phyloP scores from a whole-genome alignment of 1,140 invertebrate species.

The Pogonus chalceus region DNA sequence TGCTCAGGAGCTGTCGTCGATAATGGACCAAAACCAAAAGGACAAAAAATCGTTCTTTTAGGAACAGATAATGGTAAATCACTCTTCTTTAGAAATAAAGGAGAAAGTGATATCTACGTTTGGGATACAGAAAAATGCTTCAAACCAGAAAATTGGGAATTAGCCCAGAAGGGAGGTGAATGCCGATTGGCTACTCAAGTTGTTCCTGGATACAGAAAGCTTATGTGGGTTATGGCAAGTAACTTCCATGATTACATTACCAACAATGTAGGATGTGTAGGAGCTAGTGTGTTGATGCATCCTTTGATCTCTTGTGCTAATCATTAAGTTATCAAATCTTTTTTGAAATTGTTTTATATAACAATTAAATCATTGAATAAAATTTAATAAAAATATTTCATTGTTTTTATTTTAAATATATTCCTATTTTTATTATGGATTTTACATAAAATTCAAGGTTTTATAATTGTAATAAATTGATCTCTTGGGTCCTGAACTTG shows the following conservation, averaged over 20 bases:
- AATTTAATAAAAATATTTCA: conserved; percentile 2
- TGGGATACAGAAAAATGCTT: conserved; percentile 36
- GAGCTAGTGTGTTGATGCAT: conserved; percentile 22
- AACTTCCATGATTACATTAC: conserved; percentile 53
- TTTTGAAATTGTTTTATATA: neutral
- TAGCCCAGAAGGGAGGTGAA: conserved; percentile 40
- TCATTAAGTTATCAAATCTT: neutral
- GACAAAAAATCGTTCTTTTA: conserved; percentile 40
- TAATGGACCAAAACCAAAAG: conserved; percentile 40
- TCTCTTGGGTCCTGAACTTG: too few species aligned
- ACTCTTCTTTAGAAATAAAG: conserved; percentile 46
- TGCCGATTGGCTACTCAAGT: conserved; percentile 46
- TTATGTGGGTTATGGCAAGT: conserved; percentile 48
- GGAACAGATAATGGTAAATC: conserved; percentile 50
- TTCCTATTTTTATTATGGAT: neutral
- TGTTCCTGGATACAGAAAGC: conserved; percentile 41
- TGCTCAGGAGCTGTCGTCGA: conserved; percentile 42
- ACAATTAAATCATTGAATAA: neutral
- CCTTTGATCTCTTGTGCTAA: conserved; percentile 28
- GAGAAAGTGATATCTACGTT: conserved; percentile 37
- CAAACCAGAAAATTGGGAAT: conserved; percentile 34
- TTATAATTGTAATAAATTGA: conserved; percentile 4
- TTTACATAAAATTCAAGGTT: conserved; percentile 8
- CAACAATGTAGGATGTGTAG: conserved; percentile 45
- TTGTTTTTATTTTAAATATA: conserved; percentile 8